phyloP scores from a whole-genome alignment of 2,888 invertebrate species.

The Pheosia tremula region DNA sequence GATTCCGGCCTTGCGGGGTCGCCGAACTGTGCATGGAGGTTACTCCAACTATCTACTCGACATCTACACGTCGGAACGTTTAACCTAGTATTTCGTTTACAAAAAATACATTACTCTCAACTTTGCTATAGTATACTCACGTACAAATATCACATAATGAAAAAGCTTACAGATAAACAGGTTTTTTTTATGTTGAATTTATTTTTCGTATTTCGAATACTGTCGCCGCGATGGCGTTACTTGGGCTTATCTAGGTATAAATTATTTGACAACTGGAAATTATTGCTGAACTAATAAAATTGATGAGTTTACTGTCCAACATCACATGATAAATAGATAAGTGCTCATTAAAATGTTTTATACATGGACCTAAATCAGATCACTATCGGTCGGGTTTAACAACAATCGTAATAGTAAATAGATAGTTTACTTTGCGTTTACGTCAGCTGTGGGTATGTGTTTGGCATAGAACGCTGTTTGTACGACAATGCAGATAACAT shows the following conservation, averaged over 20 bases:
- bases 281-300: slow-evolving; percentile 25
- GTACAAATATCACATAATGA: slow-evolving; percentile 20
- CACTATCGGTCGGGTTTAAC: slow-evolving; percentile 22
- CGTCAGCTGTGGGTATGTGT: slow-evolving; percentile 27
- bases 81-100: slow-evolving; percentile 37
- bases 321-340: slow-evolving; percentile 27
- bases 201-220: slow-evolving; percentile 10
- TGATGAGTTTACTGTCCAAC: slow-evolving; percentile 27
- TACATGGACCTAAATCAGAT: slow-evolving; percentile 26
- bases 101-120: slow-evolving; percentile 23
- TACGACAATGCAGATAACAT: slow-evolving; percentile 41
- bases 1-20: slow-evolving; percentile 82
- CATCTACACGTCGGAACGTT: slow-evolving; percentile 46
- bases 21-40: slow-evolving; percentile 64
- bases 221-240: slow-evolving; percentile 17
- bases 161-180: slow-evolving; percentile 22
- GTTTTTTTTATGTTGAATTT: slow-evolving; percentile 19
- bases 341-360: slow-evolving; percentile 23
- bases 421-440: slow-evolving; percentile 31
- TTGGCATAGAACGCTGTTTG: slow-evolving; percentile 44
- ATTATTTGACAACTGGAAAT: slow-evolving; percentile 33
- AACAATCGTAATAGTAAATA: slow-evolving; percentile 26
- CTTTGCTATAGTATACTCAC: slow-evolving; percentile 4
- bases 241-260: slow-evolving; percentile 29
- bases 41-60: slow-evolving; percentile 55